Conservation (phyloP, 2,797 vertebrate species). For the Miichthys miiuy region DNA sequence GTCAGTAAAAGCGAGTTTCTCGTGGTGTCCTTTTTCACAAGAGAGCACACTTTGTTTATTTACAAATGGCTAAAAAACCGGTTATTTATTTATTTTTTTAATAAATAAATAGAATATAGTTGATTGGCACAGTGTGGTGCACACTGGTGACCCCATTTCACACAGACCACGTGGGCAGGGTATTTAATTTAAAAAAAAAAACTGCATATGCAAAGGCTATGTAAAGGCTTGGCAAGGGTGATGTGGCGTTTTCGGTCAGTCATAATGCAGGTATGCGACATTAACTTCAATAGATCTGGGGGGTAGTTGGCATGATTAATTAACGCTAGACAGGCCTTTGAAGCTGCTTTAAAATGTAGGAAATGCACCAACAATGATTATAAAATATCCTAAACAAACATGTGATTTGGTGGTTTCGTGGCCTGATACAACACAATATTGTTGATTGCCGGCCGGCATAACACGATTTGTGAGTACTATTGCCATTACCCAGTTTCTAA, state of each 20-base stretch:
- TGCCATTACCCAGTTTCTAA: constrained; percentile 45
- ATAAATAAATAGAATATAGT: not conserved
- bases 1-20: constrained; percentile 52
- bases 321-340: not conserved
- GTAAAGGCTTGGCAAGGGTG: no score
- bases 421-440: no score
- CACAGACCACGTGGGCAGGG: constrained; percentile 64
- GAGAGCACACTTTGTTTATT: not conserved
- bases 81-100: not conserved
- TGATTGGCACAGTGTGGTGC: constrained; percentile 10
- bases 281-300: not conserved
- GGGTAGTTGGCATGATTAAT: constrained; percentile 2
- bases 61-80: not conserved
- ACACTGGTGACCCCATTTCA: constrained; percentile 59
- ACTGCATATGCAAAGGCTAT: not conserved
- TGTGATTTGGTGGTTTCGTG: not conserved
- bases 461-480: not conserved
- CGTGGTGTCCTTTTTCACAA: not conserved
- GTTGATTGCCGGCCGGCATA: not conserved
- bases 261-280: not conserved
- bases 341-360: not conserved
- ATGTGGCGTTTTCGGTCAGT: not conserved
- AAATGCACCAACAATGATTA: not conserved
- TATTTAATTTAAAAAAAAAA: constrained; percentile 23
- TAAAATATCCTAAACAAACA: not conserved